Evolutionary conservation across 2,888 invertebrate species (phyloP), one percentile per base, ranked within the genome.

Genomic region (Tridacna crocea): DNA sequence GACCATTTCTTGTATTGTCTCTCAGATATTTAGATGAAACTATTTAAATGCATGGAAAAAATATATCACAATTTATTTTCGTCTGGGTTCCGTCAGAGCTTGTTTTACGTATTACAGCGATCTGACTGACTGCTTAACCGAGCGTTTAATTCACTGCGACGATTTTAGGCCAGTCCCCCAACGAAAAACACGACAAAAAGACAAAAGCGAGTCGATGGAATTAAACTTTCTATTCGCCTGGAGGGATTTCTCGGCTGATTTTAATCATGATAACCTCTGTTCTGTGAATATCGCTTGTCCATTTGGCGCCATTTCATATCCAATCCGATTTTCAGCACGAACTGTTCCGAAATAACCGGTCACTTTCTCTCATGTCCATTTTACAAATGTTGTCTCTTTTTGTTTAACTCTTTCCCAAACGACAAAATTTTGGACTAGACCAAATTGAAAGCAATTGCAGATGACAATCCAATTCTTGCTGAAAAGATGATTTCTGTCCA

Each of bases 121-220:
- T 75, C 70, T 74, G 58, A 75, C 48, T 66, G 73, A 65, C 58
- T 55, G 66, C 46, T 61, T 76, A 73, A 61, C 48, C 82, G 84
- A 87, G 87, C 87, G 82, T 84, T 77, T 84, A 82, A 87, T 82
- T 79, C 80, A 73, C 75, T 63, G 61, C 80, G 87, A 87, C 84
- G 80, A 76, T 72, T 83, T 80, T 76, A 82, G 80, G 80, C 76
- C 46, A 72, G 82, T 66, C 36, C 36, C 75, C 78, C 55, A 72
- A 70, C 63, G 74, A 75, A 80, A 75, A 47, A 27, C 65, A n/a
- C 61, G 73, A 75, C 78, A 65, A 75, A 78, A 70, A 82, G 80
- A 82, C 86, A 83, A 86, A 80, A 80, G 80, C 73, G 70, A 68
- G 72, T 61, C 68, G 47, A 51, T 70, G 73, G 81, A 82, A 79